Evolutionary conservation across 2,888 invertebrate species (phyloP), one percentile per base, ranked within the genome.

Genomic region (Callyntrura guangdongensis): DNA sequence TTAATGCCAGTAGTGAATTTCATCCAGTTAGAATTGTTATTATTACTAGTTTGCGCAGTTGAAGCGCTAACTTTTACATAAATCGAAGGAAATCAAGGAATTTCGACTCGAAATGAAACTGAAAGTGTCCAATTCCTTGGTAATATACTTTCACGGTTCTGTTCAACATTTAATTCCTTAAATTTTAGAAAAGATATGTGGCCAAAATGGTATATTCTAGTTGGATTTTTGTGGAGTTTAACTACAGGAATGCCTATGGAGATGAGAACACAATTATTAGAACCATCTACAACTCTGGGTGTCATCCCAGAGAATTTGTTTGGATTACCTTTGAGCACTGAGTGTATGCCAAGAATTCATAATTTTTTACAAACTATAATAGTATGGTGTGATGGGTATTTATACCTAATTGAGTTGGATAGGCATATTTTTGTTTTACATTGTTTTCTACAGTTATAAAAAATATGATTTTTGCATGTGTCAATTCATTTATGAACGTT

Each of bases 281-380:
- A 64, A 20, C 56, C 74, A 20, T 61, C 83, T 5, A 36, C 36
- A 2, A 12, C n/a, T 6, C 25, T 22, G 4, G 82, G 53, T 8
- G 45, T 64, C 0, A 89, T 89, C 56, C 85, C 89, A 0, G 89
- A 89, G 0, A 22, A 27, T n/a, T 22, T 79, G 1, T 89, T 85
- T 56, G 67, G 77, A 77, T 77, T 85, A 8, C 89, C 89, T 36
- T 59, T 89, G 47, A 53, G 9, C 45, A 6, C 47, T 27, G 64
- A 82, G 5, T 0, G 81, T 81, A 81, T 22, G 36, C 14, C 14
- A 20, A 9, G 1, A 8, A n/a, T 69, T 1, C 14, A 11, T 25
- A 36, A 0, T 69, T 64, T 25, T n/a, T n/a, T n/a, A n/a, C n/a
- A n/a, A n/a, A n/a, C n/a, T n/a, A n/a, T 53, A 53, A 14, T 9